These are phyloP conservation scores for Halcyon senegalensis DNA, from an alignment of 2,113 vertebrate genomes.

Conservation along the genomic window DNA sequence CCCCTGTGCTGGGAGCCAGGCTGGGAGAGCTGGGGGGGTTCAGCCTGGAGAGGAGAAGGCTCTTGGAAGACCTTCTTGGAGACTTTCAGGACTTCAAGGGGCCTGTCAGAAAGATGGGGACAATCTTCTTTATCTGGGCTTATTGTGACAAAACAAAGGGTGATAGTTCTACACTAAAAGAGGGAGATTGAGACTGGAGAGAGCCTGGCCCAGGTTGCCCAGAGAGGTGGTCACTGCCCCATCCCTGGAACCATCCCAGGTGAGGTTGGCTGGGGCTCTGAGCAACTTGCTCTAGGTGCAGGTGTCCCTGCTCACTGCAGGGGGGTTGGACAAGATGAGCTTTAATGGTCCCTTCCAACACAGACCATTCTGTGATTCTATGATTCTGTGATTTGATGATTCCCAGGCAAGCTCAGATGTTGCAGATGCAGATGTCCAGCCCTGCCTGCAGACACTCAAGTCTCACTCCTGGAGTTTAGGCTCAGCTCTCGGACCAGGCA, in stretches of 20 bases:
- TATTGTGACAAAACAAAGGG: background rate
- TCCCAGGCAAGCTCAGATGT: background rate
- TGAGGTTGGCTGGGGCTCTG: no score
- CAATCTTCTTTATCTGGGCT: background rate
- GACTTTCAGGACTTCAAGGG: background rate
- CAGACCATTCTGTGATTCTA: no score
- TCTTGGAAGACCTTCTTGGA: no score
- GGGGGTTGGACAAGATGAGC: no score
- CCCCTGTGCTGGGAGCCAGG: no score
- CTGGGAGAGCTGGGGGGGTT: no score
- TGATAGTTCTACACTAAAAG: background rate
- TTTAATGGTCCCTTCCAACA: no score
- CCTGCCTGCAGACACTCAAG: background rate
- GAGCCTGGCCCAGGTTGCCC: background rate
- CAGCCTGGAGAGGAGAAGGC: no score
- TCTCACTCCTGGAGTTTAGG: background rate
- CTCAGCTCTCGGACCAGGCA: rapidly evolving
- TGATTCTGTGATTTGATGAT: no score
- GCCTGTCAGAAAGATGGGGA: background rate
- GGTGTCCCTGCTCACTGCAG: no score
- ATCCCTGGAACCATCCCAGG: background rate
- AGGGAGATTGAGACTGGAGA: background rate
- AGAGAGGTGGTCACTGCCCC: background rate
- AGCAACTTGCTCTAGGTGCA: no score
- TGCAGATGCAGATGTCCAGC: background rate